A percentile compares a stretch with the other conserved stretches of the same genome.
These are phyloP conservation scores for Scaptomyza reducta DNA, from an alignment of 2,888 invertebrate genomes.

Conservation along the genomic window DNA sequence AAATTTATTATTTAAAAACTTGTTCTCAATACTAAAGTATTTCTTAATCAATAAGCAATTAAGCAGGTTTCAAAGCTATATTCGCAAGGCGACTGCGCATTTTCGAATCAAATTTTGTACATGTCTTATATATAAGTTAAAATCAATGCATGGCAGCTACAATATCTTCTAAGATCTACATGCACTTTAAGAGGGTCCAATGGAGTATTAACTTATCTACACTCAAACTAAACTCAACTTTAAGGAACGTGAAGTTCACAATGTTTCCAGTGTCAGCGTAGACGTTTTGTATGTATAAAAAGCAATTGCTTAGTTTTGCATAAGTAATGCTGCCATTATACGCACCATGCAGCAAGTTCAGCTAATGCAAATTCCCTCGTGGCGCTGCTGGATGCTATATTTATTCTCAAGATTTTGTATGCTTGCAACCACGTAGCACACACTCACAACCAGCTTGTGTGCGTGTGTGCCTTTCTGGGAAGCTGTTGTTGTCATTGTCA, in stretches of 20 bases:
- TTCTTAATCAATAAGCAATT: neutral
- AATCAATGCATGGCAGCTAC: too few relatives aligned
- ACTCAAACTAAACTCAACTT: neutral
- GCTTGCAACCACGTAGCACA: constrained; percentile 46
- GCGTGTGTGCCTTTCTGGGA: constrained; percentile 41
- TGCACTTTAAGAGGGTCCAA: neutral
- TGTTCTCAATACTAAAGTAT: neutral
- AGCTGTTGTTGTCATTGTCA: constrained; percentile 73
- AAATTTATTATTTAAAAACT: constrained; percentile 6
- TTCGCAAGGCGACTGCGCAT: neutral
- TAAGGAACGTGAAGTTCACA: constrained; percentile 5
- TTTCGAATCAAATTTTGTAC: neutral
- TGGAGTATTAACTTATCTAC: neutral
- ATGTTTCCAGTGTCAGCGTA: constrained; percentile 26
- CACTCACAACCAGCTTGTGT: neutral
- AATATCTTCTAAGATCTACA: neutral
- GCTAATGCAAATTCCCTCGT: constrained; percentile 71
- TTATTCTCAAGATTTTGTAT: constrained; percentile 72
- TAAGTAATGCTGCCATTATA: constrained; percentile 53
- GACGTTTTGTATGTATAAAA: constrained; percentile 19
- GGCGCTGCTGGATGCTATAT: constrained; percentile 48
- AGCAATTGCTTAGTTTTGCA: constrained; percentile 54
- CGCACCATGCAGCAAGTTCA: constrained; percentile 36
- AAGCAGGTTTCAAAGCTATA: neutral
- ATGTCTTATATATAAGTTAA: too few relatives aligned